These are phyloP conservation scores for Nycticebus coucang DNA, from an alignment of 2,113 vertebrate genomes.

Conservation along the genomic window DNA sequence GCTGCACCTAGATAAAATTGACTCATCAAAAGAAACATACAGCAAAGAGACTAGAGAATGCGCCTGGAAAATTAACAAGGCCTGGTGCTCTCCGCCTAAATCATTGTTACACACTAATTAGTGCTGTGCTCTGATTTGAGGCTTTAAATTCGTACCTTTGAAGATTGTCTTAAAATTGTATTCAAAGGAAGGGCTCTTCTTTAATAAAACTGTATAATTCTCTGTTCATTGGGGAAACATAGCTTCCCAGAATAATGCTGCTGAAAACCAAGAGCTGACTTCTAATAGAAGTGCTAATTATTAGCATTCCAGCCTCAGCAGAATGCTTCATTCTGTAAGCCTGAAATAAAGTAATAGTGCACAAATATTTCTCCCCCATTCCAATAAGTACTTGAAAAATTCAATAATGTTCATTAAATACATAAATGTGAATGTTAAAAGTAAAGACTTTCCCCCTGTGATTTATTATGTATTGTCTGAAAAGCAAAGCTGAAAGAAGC, in stretches of 20 bases:
- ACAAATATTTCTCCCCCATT: conserved; percentile 83
- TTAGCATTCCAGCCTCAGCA: conserved; percentile 77
- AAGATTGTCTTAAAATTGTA: conserved; percentile 83
- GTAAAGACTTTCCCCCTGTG: conserved; percentile 83
- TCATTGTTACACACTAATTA: conserved; percentile 80
- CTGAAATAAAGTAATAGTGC: conserved; percentile 81
- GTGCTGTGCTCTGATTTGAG: conserved; percentile 58
- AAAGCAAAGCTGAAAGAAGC: conserved; percentile 78
- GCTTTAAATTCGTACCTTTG: conserved; percentile 81
- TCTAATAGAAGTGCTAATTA: conserved; percentile 84
- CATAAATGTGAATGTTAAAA: conserved; percentile 89
- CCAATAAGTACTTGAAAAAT: conserved; percentile 83
- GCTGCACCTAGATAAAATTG: conserved; percentile 72
- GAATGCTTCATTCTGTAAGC: conserved; percentile 77
- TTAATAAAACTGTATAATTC: conserved; percentile 81
- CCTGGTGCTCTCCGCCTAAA: conserved; percentile 64
- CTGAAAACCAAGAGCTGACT: conserved; percentile 77
- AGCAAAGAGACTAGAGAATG: conserved; percentile 76
- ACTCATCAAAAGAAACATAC: conserved; percentile 69
- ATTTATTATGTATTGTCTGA: conserved; percentile 84
- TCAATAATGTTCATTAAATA: conserved; percentile 87
- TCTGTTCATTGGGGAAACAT: conserved; percentile 79
- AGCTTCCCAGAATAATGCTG: conserved; percentile 54
- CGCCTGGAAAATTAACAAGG: conserved; percentile 73
- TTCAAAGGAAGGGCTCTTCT: conserved; percentile 76